Evolutionary conservation across 2,888 invertebrate genomes (phyloP), one percentile per base, ranked within the genome.

Genomic region (Morpho deidamia): DNA sequence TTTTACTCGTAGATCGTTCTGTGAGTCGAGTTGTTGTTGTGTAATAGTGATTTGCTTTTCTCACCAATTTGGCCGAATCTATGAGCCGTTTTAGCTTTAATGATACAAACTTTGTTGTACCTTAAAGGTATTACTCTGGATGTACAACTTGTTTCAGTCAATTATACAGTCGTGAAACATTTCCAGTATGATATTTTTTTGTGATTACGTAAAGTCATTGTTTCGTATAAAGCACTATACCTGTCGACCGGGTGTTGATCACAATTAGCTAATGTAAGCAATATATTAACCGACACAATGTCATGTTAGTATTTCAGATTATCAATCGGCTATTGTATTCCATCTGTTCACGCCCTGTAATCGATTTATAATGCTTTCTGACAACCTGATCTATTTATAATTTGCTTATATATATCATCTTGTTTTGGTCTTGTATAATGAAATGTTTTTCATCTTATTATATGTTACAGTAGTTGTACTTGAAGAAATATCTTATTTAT

Each of bases 321-420:
- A 54, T 58, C 57, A 51, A 45, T 54, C 53, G 44, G n/a, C 52
- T 35, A 58, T 58, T 58, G 54, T 58, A 40, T 51, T 58, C 51
- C 51, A 54, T 58, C 57, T 35, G 54, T 58, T 54, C 12, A 49
- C 57, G 54, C 53, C 51, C 57, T 53, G 41, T 51, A 45, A 58
- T 58, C 57, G 51, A 54, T 33, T 54, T 48, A 40, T 48, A 44
- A 53, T 38, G 44, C 37, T 33, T 35, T 47, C 23, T 51, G 54
- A 48, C 54, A 53, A 45, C 32, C 41, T 48, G 57, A 57, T 44
- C 9, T 51, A 42, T 41, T 50, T 42, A 42, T 49, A 42, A 45
- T 52, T 45, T 23, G 45, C 14, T 23, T 11, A 7, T 45, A 39
- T 48, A 14, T 39, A 32, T 48, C 34, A 38, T 2, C 11, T 11